Evolutionary conservation across 2,797 vertebrate genomes (phyloP), one percentile per base, ranked within the genome.

Genomic region (Moxostoma hubbsi): DNA sequence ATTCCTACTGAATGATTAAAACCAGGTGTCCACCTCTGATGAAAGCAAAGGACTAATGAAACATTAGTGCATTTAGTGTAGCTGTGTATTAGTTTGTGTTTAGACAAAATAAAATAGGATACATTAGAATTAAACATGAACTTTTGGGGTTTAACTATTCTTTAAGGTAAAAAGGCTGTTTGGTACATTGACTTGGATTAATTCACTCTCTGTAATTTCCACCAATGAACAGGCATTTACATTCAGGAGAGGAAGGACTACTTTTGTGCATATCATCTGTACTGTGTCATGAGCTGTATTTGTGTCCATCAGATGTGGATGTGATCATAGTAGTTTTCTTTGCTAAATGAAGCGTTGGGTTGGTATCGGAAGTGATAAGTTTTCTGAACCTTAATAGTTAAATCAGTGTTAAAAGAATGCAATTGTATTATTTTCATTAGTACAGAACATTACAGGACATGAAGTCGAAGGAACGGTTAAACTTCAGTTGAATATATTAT

Each of bases 1-100:
- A 92, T 94, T 95, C 93, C 93, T 91, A 92, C 91, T 94, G 92
- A 94, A 93, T 86, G 94, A 94, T 96, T 94, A 93, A 87, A 91
- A 94, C 91, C 85, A 92, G 93, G 94, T 94, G 95, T 92, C 82
- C 88, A 95, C 95, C 91, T 91, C 81, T 92, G 72, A 53, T 16
- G 53, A 57, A 80, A 71, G 45, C 51, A 24, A 72, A 50, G 43
- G 13, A 16, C 13, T 63, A 12, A 6, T 6, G 43, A 15, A 59
- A 43, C 10, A 61, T 43, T 54, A 51, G 15, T 58, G 16, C 59
- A 76, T 66, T 70, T 67, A 79, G 50, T 51, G 13, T 50, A 80
- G 70, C 54, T 13, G 64, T 9, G 36, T 45, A 51, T 65, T 75
- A 24, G 13, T 64, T 76, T 16, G 75, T 77, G 75, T 77, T 77